phyloP scores from a whole-genome alignment of 2,888 invertebrate species.

The Volucella inanis region DNA sequence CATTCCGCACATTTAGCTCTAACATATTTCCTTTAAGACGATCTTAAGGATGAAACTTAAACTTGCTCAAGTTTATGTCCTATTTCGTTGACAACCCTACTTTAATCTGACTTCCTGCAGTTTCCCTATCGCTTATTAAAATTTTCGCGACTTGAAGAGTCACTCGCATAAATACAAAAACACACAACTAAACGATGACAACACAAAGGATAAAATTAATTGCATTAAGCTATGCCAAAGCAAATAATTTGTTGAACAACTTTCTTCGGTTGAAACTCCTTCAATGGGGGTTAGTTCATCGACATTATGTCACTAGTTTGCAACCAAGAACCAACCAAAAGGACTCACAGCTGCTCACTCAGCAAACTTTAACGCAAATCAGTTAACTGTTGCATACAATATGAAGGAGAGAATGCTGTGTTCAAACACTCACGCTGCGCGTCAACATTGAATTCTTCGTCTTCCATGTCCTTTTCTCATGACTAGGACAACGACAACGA shows the following conservation, averaged over 20 bases:
- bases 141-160: too few species aligned
- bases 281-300: conserved; percentile 10
- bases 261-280: conserved; percentile 10
- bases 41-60: too few species aligned
- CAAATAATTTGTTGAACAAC: conserved; percentile 53
- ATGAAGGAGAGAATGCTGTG: conserved; percentile 40
- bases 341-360: neutral
- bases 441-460: conserved; percentile 18
- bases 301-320: conserved; percentile 17
- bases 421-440: conserved; percentile 48
- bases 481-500: too few species aligned
- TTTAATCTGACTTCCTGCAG: too few species aligned
- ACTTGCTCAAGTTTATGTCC: too few species aligned
- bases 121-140: too few species aligned
- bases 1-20: too few species aligned
- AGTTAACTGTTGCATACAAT: conserved; percentile 68
- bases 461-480: conserved; percentile 46
- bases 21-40: too few species aligned
- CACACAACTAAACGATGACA: neutral
- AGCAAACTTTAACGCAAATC: conserved; percentile 51
- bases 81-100: too few species aligned
- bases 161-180: too few species aligned
- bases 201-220: conserved; percentile 53
- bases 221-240: conserved; percentile 39
- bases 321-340: neutral